Evolutionary conservation across 2,888 invertebrate species (phyloP).

Genomic region (Drosophila niveifrons): DNA sequence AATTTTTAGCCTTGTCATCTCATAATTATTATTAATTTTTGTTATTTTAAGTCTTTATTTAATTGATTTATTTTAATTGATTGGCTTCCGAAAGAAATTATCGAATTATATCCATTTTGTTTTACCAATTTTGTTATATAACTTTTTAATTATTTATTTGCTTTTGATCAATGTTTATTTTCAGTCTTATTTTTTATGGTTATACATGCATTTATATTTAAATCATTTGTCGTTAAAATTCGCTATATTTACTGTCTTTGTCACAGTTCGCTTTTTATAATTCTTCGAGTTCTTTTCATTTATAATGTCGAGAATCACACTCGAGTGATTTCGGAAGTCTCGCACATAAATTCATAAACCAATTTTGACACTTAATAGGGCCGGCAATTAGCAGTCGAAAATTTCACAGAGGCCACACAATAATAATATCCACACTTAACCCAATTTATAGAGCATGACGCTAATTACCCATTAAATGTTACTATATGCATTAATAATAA

Average conservation of each 20-base stretch:
- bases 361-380: constrained; percentile 26
- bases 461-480: constrained; percentile 69
- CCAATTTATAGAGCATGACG: constrained; percentile 78
- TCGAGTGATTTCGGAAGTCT: constrained; percentile 9
- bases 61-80: constrained; percentile 12
- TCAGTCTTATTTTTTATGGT: not conserved
- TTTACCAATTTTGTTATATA: not conserved
- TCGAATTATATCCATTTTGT: not conserved
- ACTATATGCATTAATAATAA: constrained; percentile 11
- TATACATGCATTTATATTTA: not conserved
- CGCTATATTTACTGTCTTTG: not conserved
- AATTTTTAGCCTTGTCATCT: constrained; percentile 13
- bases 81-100: not conserved
- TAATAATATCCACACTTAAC: constrained; percentile 61
- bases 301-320: not conserved
- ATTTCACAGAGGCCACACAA: constrained; percentile 45
- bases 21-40: constrained; percentile 14
- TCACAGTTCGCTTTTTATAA: not conserved
- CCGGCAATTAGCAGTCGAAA: constrained; percentile 13
- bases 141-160: not conserved
- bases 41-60: constrained; percentile 3
- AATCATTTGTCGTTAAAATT: not conserved
- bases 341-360: constrained; percentile 16
- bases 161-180: not conserved
- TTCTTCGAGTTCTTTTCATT: not conserved